Evolutionary conservation across 2,888 invertebrate genomes (phyloP).

Genomic region (Ischnus inquisitorius): DNA sequence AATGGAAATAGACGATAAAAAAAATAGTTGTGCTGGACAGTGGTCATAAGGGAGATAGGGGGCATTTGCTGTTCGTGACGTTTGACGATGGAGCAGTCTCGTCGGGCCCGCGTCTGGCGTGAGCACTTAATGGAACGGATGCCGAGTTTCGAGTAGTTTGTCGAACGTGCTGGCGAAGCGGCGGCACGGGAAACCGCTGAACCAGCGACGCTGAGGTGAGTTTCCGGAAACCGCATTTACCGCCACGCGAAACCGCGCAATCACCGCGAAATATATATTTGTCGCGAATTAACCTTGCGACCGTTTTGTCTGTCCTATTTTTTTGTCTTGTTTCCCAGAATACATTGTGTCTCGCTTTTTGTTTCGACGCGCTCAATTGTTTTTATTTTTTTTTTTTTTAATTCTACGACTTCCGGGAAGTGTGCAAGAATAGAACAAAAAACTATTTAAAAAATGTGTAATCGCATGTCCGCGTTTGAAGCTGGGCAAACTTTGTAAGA

Average conservation of each 20-base stretch:
- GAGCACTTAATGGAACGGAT: constrained; percentile 53
- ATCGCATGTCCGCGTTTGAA: too few relatives aligned
- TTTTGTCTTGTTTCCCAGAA: too few relatives aligned
- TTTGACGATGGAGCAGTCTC: constrained; percentile 27
- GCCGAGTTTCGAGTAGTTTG: constrained; percentile 55
- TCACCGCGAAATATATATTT: not conserved
- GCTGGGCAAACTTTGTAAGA: too few relatives aligned
- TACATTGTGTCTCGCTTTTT: not conserved
- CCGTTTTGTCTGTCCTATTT: not conserved
- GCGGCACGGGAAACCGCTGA: constrained; percentile 18
- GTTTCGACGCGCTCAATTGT: not conserved
- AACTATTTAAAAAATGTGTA: too few relatives aligned
- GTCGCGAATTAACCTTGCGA: not conserved
- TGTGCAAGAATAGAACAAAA: too few relatives aligned
- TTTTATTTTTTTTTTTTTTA: not conserved
- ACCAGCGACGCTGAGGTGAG: constrained; percentile 6
- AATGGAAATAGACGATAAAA: not conserved
- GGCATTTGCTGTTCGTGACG: constrained; percentile 43
- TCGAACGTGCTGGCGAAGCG: constrained; percentile 31
- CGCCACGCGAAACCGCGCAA: not conserved
- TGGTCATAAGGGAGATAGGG: not conserved
- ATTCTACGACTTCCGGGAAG: not conserved
- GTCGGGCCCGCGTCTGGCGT: not conserved
- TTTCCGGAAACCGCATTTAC: not conserved
- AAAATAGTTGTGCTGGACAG: not conserved